Conservation (phyloP, 2,888 invertebrate genomes). For the Drosophila fulvimacula region DNA sequence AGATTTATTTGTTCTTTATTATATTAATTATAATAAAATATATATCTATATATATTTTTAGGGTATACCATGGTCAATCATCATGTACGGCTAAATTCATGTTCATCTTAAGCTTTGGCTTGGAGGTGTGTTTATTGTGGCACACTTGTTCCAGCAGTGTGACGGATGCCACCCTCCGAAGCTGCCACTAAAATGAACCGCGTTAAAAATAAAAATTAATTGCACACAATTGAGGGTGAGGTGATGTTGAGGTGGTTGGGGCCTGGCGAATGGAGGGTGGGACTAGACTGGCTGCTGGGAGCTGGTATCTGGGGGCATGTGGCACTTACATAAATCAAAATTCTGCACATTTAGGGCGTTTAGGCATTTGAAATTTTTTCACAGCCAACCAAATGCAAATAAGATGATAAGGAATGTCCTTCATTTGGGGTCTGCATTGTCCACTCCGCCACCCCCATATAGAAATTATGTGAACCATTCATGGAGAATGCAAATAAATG, state of each 20-base stretch:
- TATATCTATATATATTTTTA: too few relatives aligned
- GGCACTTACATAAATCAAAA: constrained; percentile 59
- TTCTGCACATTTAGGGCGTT: constrained; percentile 61
- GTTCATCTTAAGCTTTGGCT: constrained; percentile 26
- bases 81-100: neutral
- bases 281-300: neutral
- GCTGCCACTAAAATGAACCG: constrained; percentile 42
- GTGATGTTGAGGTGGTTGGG: neutral
- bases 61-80: constrained; percentile 15
- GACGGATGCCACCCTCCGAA: constrained; percentile 10
- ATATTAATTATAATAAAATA: too few relatives aligned
- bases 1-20: too few relatives aligned
- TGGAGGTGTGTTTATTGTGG: constrained; percentile 56
- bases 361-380: constrained; percentile 39
- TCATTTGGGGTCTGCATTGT: constrained; percentile 41
- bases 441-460: neutral
- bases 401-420: constrained; percentile 55
- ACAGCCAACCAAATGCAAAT: constrained; percentile 53
- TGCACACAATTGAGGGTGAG: constrained; percentile 41
- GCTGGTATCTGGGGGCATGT: neutral
- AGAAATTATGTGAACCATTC: constrained; percentile 44
- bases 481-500: constrained; percentile 28
- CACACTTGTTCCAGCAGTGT: constrained; percentile 40
- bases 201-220: constrained; percentile 58
- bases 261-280: too few relatives aligned